Conservation (phyloP, 2,888 invertebrate species). For the Linnaemya tessellans region DNA sequence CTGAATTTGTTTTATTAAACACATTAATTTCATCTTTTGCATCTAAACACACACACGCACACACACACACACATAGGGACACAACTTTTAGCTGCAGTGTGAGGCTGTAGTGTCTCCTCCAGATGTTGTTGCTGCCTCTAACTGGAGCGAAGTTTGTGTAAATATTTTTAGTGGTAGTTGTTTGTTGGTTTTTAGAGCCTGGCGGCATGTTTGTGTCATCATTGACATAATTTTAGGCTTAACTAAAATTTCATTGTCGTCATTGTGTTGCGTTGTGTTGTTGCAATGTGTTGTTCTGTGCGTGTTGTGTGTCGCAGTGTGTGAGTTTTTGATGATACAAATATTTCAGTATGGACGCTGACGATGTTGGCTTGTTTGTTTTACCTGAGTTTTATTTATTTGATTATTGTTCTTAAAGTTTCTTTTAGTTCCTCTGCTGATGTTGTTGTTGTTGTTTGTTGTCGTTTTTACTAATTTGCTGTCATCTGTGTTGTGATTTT, state of each 20-base stretch:
- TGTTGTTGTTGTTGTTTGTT: slow-evolving; percentile 36
- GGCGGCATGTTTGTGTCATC: slow-evolving; percentile 76
- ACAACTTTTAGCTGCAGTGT: not conserved
- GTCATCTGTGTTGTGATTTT: slow-evolving; percentile 66
- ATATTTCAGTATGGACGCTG: slow-evolving; percentile 21
- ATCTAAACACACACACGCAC: slow-evolving; percentile 12
- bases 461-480: slow-evolving; percentile 66
- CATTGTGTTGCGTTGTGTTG: slow-evolving; percentile 17
- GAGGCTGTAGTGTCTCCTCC: slow-evolving; percentile 1
- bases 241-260: slow-evolving; percentile 64
- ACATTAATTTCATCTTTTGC: slow-evolving; percentile 48
- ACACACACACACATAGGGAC: too few species aligned
- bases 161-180: not conserved
- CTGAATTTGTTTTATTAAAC: slow-evolving; percentile 41
- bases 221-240: slow-evolving; percentile 75
- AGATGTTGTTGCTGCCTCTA: slow-evolving; percentile 18
- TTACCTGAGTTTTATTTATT: slow-evolving; percentile 63
- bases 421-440: not conserved
- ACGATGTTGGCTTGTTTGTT: not conserved
- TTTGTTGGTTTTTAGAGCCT: slow-evolving; percentile 61
- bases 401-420: slow-evolving; percentile 48
- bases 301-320: not conserved
- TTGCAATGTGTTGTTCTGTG: slow-evolving; percentile 1
- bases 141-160: slow-evolving; percentile 20
- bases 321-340: slow-evolving; percentile 16